Evolutionary conservation across 2,888 invertebrate genomes (phyloP).

Genomic region (Parapristionchus giblindavisi): DNA sequence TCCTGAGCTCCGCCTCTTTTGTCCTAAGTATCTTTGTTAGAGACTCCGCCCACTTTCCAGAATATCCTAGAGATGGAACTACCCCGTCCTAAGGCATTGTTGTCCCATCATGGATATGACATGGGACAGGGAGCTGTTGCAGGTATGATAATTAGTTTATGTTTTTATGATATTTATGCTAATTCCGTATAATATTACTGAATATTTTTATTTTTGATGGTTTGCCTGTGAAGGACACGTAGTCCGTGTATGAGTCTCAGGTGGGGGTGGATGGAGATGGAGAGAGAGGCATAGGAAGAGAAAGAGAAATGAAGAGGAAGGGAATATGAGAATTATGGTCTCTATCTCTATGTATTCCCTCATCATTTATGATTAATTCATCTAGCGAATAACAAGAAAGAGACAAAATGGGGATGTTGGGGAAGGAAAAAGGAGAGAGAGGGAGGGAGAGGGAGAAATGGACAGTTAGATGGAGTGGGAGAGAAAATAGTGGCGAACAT

Average conservation of each 20-base stretch:
- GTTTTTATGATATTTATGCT: background rate
- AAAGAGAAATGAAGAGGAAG: background rate
- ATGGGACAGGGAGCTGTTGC: conserved; percentile 65
- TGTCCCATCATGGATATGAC: conserved; percentile 66
- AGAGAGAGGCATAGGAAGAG: background rate
- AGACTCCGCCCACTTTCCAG: conserved; percentile 50
- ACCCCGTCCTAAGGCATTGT: conserved; percentile 67
- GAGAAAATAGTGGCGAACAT: no score
- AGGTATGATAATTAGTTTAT: conserved; percentile 40
- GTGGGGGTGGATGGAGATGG: background rate
- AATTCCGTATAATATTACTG: background rate
- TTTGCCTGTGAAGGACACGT: background rate
- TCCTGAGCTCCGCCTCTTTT: background rate
- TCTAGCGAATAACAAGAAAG: background rate
- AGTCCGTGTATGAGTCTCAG: background rate
- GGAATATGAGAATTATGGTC: no score
- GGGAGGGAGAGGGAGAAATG: conserved; percentile 2
- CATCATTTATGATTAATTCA: no score
- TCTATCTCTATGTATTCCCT: no score
- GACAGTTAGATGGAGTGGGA: background rate
- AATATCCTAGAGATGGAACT: conserved; percentile 70
- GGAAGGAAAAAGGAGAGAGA: background rate
- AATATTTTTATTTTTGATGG: background rate
- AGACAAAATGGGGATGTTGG: background rate
- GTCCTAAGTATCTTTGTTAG: background rate